These are phyloP conservation scores for Dichetophora obliterata DNA, from an alignment of 2,888 invertebrate genomes.

Conservation along the genomic window DNA sequence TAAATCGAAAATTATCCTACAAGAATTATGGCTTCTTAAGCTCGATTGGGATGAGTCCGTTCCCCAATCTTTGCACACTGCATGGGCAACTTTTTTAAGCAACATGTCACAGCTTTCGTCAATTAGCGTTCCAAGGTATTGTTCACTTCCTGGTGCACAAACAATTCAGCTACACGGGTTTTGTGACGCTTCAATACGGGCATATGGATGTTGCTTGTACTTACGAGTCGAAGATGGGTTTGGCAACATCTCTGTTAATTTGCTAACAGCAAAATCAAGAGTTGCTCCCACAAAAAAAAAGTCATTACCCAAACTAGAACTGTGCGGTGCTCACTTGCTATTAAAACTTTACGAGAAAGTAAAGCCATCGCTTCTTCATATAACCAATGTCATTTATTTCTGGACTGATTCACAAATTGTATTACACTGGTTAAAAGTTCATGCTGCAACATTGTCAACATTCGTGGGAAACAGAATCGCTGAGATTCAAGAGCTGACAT, in stretches of 20 bases:
- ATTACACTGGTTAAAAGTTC: conserved; percentile 32
- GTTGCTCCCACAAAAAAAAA: conserved; percentile 8
- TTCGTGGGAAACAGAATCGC: conserved; percentile 40
- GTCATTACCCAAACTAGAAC: conserved; percentile 12
- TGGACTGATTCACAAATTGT: conserved; percentile 39
- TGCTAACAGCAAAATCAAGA: not conserved
- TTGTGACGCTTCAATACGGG: not conserved
- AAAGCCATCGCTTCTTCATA: conserved; percentile 6
- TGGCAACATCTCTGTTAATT: not conserved
- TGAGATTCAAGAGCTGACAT: conserved; percentile 39
- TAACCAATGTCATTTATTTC: conserved; percentile 23
- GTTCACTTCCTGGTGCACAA: not conserved
- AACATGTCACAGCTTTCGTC: no score
- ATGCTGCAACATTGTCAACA: conserved; percentile 32
- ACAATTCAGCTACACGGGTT: not conserved
- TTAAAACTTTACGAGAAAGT: conserved; percentile 31
- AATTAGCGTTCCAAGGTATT: not conserved
- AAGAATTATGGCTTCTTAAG: conserved; percentile 25
- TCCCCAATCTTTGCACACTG: not conserved
- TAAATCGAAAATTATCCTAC: conserved; percentile 40
- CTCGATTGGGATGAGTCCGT: not conserved
- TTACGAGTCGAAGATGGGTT: not conserved
- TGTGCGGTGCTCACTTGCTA: conserved; percentile 14
- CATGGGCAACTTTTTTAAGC: no score
- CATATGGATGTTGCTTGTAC: not conserved